Conservation (phyloP, 2,888 invertebrate species). For the Tetranychus piercei region DNA sequence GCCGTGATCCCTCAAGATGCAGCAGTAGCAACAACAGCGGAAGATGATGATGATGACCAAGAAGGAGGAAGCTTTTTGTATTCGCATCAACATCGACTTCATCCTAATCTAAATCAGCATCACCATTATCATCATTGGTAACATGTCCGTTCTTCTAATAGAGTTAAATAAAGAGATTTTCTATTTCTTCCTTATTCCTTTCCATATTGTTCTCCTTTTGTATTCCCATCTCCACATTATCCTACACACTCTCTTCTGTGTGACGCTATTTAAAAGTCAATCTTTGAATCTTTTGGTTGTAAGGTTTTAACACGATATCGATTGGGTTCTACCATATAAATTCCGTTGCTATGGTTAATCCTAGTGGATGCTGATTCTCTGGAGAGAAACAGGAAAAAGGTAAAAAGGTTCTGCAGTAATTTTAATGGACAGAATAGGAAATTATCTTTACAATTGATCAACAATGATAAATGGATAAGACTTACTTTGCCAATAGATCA, state of each 20-base stretch:
- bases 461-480: too few species aligned
- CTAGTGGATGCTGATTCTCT: neutral
- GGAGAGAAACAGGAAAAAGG: neutral
- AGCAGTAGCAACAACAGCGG: neutral
- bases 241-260: neutral
- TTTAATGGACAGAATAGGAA: neutral
- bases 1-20: neutral
- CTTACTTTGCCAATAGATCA: too few species aligned
- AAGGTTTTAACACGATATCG: neutral
- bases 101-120: neutral
- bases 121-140: neutral
- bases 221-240: neutral
- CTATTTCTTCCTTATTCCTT: neutral
- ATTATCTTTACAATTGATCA: neutral
- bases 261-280: neutral
- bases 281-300: neutral
- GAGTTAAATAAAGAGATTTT: neutral
- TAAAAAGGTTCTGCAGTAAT: neutral
- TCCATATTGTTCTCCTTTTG: neutral
- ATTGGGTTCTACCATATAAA: neutral
- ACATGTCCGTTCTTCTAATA: neutral
- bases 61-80: neutral
- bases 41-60: neutral
- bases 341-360: slow-evolving; percentile 1
- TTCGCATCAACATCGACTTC: neutral